Evolutionary conservation across 1,140 invertebrate genomes (phyloP), one percentile per base, ranked within the genome.

Genomic region (Atta colombica): DNA sequence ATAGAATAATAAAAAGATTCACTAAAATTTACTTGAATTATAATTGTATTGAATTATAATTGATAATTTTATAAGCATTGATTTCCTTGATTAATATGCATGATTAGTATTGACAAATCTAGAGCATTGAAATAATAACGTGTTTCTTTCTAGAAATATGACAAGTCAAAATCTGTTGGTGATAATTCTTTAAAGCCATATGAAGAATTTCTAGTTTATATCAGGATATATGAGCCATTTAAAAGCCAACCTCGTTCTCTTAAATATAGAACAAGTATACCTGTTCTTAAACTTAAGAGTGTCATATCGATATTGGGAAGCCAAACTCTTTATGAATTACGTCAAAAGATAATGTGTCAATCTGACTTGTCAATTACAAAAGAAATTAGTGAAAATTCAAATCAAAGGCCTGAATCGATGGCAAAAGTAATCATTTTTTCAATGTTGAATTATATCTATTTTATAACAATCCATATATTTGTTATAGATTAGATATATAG

Each of bases 271-370:
- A 58, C 10, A 53, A 39, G 75, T 63, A 14, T 58, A 0, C 25
- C 87, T 72, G 51, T 91, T 95, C 39, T 96, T 60, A 31, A 55
- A 31, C 12, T 96, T 63, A 94, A 94, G 60, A 96, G 96, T 91
- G 96, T 97, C 84, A 95, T 97, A 65, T 91, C 96, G 16, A 94
- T 98, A 31, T 90, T 96, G 31, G 97, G 97, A 0, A 95, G 94
- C 60, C 97, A 98, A 88, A 96, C 94, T 39, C 93, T 98, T 84
- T 95, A 96, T 39, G 96, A 96, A 31, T 93, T 98, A 18, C 95
- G 97, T 21, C 97, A 98, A 90, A 96, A 96, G 86, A 97, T 98
- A 77, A 94, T 92, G 1, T 98, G 98, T 92, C 89, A 96, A 18
- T 97, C 97, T 84, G 97, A 98, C 94, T 93, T 96, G 25, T 95